Conservation (phyloP, 2,888 invertebrate species). For the Mesopsocus fuscifrons region DNA sequence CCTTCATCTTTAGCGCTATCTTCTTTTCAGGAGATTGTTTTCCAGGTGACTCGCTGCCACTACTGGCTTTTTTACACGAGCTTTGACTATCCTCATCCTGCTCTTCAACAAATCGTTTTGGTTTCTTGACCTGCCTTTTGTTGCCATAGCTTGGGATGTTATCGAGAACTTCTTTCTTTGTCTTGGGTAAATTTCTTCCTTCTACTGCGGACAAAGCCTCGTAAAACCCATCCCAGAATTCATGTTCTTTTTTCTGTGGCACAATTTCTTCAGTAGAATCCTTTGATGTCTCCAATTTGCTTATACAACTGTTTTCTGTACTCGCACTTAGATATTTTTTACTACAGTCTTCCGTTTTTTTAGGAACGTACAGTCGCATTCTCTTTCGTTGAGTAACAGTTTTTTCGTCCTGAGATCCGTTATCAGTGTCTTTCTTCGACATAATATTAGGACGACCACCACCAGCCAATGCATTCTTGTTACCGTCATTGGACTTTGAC, state of each 20-base stretch:
- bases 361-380: too few relatives aligned
- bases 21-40: background rate
- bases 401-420: too few relatives aligned
- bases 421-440: too few relatives aligned
- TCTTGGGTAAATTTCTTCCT: background rate
- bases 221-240: slow-evolving; percentile 1
- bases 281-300: background rate
- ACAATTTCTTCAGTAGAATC: background rate
- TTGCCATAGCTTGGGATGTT: background rate
- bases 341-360: too few relatives aligned
- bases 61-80: too few relatives aligned
- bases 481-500: too few relatives aligned
- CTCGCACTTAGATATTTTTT: too few relatives aligned
- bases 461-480: too few relatives aligned
- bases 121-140: background rate
- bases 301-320: too few relatives aligned
- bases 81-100: too few relatives aligned
- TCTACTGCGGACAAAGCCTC: background rate
- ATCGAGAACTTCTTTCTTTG: background rate
- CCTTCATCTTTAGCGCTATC: background rate
- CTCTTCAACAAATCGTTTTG: background rate
- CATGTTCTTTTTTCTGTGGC: background rate
- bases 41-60: background rate
- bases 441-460: too few relatives aligned
- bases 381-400: too few relatives aligned